phyloP scores from a whole-genome alignment of 2,113 vertebrate genomes.

The Grus americana region DNA sequence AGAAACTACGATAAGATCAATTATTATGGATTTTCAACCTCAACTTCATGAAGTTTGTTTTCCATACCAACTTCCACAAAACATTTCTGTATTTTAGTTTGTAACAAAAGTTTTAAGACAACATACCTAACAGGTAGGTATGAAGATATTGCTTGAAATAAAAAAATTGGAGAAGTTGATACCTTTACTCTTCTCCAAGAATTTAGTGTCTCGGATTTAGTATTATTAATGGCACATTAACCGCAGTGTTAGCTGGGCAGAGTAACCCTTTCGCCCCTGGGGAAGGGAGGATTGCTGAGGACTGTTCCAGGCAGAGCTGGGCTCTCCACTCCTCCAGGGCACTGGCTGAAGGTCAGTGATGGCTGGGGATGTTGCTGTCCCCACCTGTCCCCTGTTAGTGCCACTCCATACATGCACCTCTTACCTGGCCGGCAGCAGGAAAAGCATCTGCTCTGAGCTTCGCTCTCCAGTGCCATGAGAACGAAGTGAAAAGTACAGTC shows the following conservation, averaged over 20 bases:
- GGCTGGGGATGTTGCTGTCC: neutral
- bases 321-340: neutral
- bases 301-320: neutral
- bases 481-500: fast-evolving
- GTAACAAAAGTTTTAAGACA: neutral
- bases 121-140: neutral
- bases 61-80: neutral
- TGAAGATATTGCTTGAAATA: neutral
- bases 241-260: neutral
- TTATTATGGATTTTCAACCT: neutral
- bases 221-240: neutral
- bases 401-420: too few species aligned
- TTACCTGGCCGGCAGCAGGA: neutral
- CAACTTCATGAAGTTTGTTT: neutral
- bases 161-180: neutral
- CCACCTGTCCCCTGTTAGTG: neutral
- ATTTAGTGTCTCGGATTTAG: neutral
- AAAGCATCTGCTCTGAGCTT: fast-evolving
- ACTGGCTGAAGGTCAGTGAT: neutral
- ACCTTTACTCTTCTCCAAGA: neutral
- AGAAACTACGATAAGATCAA: neutral
- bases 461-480: neutral
- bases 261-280: neutral
- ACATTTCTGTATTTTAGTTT: neutral
- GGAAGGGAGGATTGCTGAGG: neutral